Evolutionary conservation across 2,888 invertebrate genomes (phyloP), one percentile per base, ranked within the genome.

Genomic region (Megastigmus dorsalis): DNA sequence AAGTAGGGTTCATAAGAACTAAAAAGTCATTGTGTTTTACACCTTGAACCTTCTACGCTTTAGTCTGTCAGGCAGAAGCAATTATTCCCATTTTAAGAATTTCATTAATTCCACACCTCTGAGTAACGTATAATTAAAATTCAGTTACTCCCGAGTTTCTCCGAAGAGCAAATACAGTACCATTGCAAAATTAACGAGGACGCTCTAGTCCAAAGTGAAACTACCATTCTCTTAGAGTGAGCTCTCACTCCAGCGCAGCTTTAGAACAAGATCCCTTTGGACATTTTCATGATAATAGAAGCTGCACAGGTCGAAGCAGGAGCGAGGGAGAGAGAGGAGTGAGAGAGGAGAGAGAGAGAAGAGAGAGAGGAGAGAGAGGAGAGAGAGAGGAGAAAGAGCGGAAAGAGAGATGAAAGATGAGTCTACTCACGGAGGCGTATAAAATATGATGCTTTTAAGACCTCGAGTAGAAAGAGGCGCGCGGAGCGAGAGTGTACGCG

Each of bases 401-500:
- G 26, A 38, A 13, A 50, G 33, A 5, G 3, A 38, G 60, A 63
- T 74, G 77, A 76, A 77, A 78, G 74, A 76, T 76, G 67, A 77
- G 75, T 48, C 23, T 48, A 48, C 28, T 65, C 50, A 66, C 65
- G 68, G 54, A 48, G 48, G 62, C 62, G 79, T 67, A 80, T 84
- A 82, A 86, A 86, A 85, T 86, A 85, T 84, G 82, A 86, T 82
- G 84, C 85, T 84, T 84, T 84, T 85, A 84, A 81, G 80, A 73
- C 76, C n/a, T n/a, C 73, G 70, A 70, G 73, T 75, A 72, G 26
- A 59, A 23, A 26, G 59, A 71, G 78, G 77, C 54, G 30, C 60
- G 54, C 59, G 41, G 52, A n/a, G 54, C 59, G 41, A 65, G 41
- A 65, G 41, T 28, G 15, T 43, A 26, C 45, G 15, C 43, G 20